Base-by-base conservation (phyloP, 2,888 invertebrate genomes). In the Bellardia pandia region DNA sequence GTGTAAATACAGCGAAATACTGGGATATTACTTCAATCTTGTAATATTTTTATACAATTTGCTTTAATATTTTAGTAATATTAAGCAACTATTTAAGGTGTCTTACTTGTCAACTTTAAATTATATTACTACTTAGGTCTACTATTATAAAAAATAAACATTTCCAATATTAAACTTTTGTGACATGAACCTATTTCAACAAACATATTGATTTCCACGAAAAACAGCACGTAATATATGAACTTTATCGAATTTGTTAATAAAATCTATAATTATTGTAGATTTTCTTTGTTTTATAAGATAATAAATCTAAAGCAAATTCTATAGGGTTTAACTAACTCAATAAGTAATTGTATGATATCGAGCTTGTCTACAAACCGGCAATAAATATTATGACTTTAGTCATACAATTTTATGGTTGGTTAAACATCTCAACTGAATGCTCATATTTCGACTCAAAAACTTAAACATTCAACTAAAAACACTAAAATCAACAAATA, bases 221-320 rank as follows among this genome's bases (percentile, higher is more conserved):
- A 33, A 80, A 80, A 56, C 40, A 45, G 14, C 81, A 69, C 74
- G 81, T 79, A 74, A 68, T 45, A 85, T 69, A 69, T 85, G 37
- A 76, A 71, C 62, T 68, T 60, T 2, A 23, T 45, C 23, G 23
- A 69, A 62, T 62, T 80, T 64, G 5, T 76, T 11, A 37, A 51
- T 14, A 53, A 79, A 60, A 64, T 64, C 69, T 77, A 42, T 81
- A 81, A 72, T 72, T 71, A 71, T n/a, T 48, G n/a, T 23, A 23
- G 23, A 23, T 51, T 71, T 16, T 7, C 37, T 30, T 51, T 60
- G 14, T 8, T 48, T 30, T 9, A 48, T 30, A 81, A 60, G 11
- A 53, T n/a, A 62, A 69, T 30, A 80, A 56, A 77, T 74, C 40
- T 60, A 60, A 75, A 80, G 60, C 69, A 72, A 77, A 82, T 66